Evolutionary conservation across 2,797 vertebrate genomes (phyloP).

Genomic region (Sciurus vulgaris): DNA sequence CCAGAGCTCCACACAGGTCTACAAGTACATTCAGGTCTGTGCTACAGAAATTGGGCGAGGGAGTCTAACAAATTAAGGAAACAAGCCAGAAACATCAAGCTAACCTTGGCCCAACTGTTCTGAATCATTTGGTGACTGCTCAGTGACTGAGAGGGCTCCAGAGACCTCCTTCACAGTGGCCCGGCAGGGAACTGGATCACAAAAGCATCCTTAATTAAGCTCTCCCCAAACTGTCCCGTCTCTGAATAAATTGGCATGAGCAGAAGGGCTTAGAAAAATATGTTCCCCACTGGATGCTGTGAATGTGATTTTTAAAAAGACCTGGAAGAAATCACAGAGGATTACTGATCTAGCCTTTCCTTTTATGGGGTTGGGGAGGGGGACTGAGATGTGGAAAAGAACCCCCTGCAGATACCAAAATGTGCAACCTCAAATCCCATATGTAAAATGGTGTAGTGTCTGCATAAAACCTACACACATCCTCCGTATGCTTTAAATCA

Average conservation of each 20-base stretch:
- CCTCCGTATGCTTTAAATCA: not conserved
- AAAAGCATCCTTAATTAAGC: not conserved
- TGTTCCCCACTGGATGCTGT: not conserved
- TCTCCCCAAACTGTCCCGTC: not conserved
- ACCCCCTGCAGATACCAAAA: not conserved
- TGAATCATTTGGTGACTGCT: not conserved
- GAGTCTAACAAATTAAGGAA: not conserved
- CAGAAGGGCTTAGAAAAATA: not conserved
- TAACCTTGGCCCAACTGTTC: not conserved
- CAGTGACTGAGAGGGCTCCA: not conserved
- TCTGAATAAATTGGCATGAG: not conserved
- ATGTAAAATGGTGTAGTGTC: not conserved
- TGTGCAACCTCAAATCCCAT: not conserved
- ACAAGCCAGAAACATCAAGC: conserved; percentile 31
- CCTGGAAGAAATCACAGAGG: not conserved
- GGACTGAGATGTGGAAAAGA: not conserved
- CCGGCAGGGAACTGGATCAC: not conserved
- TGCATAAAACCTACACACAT: no score
- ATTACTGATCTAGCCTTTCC: not conserved
- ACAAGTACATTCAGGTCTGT: not conserved
- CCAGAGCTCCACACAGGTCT: not conserved
- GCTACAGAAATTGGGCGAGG: not conserved
- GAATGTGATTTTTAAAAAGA: not conserved
- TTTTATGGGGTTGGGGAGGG: not conserved
- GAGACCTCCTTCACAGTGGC: not conserved